Conservation (phyloP, 2,113 vertebrate species). For the Oreotragus oreotragus region DNA sequence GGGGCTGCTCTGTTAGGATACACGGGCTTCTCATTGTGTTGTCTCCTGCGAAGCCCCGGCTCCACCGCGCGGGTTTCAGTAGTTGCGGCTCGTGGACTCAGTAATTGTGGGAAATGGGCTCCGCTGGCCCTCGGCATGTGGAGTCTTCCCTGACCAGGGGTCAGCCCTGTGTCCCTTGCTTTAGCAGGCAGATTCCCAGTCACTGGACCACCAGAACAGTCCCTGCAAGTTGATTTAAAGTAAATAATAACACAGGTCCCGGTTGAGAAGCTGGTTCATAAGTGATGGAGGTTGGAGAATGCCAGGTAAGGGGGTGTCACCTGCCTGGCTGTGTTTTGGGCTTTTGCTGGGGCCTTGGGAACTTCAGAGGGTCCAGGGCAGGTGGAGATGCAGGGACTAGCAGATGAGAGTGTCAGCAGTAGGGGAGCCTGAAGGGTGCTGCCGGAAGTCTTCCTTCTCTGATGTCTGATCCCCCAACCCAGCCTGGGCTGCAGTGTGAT, state of each 20-base stretch:
- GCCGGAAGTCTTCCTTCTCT: background rate
- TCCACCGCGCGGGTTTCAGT: background rate
- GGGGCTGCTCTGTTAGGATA: background rate
- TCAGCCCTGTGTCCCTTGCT: background rate
- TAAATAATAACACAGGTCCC: background rate
- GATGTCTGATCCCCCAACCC: background rate
- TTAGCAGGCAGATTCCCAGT: background rate
- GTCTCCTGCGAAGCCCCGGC: fast-evolving
- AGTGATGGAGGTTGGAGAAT: background rate
- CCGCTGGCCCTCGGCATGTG: background rate
- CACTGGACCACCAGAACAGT: background rate
- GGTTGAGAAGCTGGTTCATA: background rate
- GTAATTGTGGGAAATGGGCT: background rate
- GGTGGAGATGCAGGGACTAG: background rate
- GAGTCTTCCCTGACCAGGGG: background rate
- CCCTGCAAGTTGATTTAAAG: background rate
- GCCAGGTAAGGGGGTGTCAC: background rate
- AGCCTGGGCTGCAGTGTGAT: background rate
- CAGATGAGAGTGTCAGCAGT: fast-evolving
- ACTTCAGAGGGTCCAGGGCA: background rate
- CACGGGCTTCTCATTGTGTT: background rate
- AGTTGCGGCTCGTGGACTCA: background rate
- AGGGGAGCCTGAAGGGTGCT: background rate
- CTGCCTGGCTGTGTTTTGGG: background rate
- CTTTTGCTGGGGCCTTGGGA: background rate